Percentiles rank a stretch among this genome's conserved stretches.
Evolutionary conservation across 2,113 vertebrate species (phyloP).

Genomic region (human): GRCh38 chr6:134584001-134584500

Average conservation of each 20-base stretch:
- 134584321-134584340: background rate
- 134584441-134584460: background rate
- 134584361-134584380: background rate
- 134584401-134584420: background rate
- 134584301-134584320: background rate
- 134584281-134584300: background rate
- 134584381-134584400: background rate
- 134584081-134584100: background rate
- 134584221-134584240: background rate
- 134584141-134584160: background rate
- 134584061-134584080: background rate
- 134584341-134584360: background rate
- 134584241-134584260: background rate
- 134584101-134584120: slow-evolving; percentile 10
- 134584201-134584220: background rate
- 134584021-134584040: background rate
- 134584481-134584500: background rate
- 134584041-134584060: background rate
- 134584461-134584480: background rate
- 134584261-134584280: background rate
- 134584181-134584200: background rate
- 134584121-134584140: background rate
- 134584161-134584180: background rate
- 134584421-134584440: background rate
- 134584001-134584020: background rate